phyloP scores from a whole-genome alignment of 2,888 invertebrate species.

The Tachina lurida region DNA sequence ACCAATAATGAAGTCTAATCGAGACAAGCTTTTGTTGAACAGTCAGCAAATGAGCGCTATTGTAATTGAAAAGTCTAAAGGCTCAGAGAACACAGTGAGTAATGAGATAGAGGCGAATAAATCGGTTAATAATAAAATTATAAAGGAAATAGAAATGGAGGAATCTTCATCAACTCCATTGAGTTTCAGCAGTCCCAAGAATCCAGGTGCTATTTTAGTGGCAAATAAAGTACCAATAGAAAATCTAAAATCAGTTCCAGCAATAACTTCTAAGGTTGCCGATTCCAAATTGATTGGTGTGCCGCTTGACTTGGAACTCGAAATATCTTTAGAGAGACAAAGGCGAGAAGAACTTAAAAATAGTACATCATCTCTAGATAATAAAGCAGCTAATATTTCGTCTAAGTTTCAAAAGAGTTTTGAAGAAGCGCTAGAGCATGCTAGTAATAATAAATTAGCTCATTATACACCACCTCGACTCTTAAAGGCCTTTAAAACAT shows the following conservation, averaged over 20 bases:
- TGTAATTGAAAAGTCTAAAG: slow-evolving; percentile 54
- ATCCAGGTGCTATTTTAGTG: background rate
- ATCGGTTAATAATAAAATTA: background rate
- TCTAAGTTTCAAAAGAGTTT: background rate
- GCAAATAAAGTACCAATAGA: background rate
- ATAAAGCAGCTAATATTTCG: background rate
- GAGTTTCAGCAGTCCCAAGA: background rate
- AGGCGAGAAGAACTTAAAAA: background rate
- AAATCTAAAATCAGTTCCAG: background rate
- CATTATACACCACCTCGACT: no score
- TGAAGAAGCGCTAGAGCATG: background rate
- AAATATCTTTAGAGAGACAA: background rate
- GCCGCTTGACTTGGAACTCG: slow-evolving; percentile 8
- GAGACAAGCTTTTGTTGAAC: background rate
- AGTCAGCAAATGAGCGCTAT: slow-evolving; percentile 12
- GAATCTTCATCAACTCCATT: background rate
- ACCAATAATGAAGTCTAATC: background rate
- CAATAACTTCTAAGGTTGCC: background rate
- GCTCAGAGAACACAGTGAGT: background rate
- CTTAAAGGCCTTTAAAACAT: no score
- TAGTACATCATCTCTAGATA: background rate
- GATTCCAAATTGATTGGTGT: background rate
- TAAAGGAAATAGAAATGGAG: background rate
- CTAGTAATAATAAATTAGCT: no score
- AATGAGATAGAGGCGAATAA: no score